Evolutionary conservation across 2,113 vertebrate species (phyloP).

Genomic region (Macrotis lagotis): DNA sequence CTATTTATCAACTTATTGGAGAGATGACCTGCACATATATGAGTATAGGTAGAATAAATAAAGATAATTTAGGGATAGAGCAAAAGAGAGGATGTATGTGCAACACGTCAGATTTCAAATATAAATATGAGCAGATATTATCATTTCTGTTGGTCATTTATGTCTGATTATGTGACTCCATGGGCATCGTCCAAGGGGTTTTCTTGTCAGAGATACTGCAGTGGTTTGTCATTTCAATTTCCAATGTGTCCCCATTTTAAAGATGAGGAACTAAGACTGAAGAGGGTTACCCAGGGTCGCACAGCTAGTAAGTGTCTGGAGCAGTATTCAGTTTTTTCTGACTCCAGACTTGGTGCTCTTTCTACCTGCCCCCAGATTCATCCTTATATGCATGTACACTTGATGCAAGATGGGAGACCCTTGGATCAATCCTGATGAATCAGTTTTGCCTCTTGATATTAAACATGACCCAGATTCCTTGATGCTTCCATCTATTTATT

Average conservation of each 20-base stretch:
- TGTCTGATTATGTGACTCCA: too few species aligned
- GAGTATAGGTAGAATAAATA: too few species aligned
- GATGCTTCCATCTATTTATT: background rate
- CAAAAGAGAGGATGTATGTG: too few species aligned
- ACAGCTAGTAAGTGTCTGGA: background rate
- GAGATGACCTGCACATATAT: too few species aligned
- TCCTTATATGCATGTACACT: background rate
- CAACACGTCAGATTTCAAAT: background rate
- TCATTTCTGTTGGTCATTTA: background rate
- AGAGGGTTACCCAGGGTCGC: background rate
- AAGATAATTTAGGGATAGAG: too few species aligned
- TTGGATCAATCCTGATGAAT: background rate
- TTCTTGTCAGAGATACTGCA: background rate
- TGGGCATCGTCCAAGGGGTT: background rate
- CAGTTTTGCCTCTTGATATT: background rate
- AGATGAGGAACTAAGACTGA: background rate
- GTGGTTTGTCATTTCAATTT: background rate
- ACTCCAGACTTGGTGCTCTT: background rate
- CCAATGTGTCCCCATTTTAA: background rate
- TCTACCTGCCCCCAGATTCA: background rate
- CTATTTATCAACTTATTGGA: too few species aligned
- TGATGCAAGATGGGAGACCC: rapidly evolving
- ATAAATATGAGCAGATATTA: background rate
- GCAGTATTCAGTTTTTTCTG: background rate
- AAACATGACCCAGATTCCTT: background rate